These are phyloP conservation scores for Amphimedon queenslandica DNA, from an alignment of 37 sponge, comb jelly and placozoan species.

Conservation along the genomic window DNA sequence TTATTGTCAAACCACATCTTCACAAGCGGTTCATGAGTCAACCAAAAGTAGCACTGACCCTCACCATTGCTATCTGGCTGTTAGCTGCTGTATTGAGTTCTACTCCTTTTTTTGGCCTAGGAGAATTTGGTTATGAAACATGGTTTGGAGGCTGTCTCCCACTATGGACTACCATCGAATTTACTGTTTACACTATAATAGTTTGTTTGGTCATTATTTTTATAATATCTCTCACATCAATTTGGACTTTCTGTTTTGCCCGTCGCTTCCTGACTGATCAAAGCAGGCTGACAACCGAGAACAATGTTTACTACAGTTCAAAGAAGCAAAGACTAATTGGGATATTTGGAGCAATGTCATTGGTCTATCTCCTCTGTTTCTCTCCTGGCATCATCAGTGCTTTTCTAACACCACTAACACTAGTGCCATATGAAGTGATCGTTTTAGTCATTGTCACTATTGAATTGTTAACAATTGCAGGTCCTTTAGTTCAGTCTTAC, in stretches of 20 bases:
- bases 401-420: neutral
- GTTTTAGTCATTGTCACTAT: constrained; percentile 3
- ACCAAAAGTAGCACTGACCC: no score
- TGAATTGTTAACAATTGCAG: no score
- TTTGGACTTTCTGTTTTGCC: constrained; percentile 27
- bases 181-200: constrained; percentile 3
- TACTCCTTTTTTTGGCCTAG: constrained; percentile 17
- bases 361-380: constrained; percentile 1
- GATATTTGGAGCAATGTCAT: constrained; percentile 13
- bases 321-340: constrained; percentile 5
- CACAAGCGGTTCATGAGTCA: no score
- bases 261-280: constrained; percentile 10
- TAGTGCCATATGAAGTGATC: neutral
- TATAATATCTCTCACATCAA: constrained; percentile 18
- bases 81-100: neutral
- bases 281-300: neutral
- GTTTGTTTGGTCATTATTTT: neutral
- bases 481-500: no score
- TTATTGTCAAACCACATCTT: no score
- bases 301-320: constrained; percentile 4
- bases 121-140: neutral
- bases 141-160: constrained; percentile 4
- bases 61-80: no score
- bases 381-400: constrained; percentile 12
- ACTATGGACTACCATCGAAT: neutral